Conservation (phyloP, 2,797 vertebrate genomes). For the Mycteria americana region DNA sequence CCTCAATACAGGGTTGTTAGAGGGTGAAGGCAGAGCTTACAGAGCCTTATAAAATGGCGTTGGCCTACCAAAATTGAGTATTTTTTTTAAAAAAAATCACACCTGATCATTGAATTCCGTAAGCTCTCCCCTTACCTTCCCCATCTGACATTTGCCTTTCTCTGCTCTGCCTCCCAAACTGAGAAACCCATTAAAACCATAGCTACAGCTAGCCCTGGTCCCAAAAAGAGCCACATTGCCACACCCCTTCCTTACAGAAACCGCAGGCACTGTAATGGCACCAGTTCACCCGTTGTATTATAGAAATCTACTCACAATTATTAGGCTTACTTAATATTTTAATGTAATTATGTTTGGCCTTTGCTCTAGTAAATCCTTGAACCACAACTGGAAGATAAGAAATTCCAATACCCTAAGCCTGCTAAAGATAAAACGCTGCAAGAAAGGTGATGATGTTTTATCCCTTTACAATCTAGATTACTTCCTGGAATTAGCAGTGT, state of each 20-base stretch:
- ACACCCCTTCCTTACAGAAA: too few species aligned
- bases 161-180: background rate
- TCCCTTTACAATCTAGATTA: background rate
- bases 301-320: too few species aligned
- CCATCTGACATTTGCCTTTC: background rate
- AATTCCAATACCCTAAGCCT: too few species aligned
- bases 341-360: too few species aligned
- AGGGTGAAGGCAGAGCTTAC: background rate
- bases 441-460: too few species aligned
- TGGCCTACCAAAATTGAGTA: background rate
- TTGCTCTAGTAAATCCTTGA: too few species aligned
- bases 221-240: background rate
- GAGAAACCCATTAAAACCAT: background rate
- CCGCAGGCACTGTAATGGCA: too few species aligned
- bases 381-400: too few species aligned
- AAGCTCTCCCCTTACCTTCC: background rate
- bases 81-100: background rate
- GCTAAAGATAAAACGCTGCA: too few species aligned
- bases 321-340: too few species aligned
- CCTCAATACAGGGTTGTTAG: background rate
- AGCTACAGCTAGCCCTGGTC: background rate
- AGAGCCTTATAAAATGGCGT: background rate
- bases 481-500: background rate
- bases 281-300: too few species aligned
- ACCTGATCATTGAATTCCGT: background rate